phyloP scores from a whole-genome alignment of 2,797 vertebrate genomes.

The Scomberomorus guttatus region DNA sequence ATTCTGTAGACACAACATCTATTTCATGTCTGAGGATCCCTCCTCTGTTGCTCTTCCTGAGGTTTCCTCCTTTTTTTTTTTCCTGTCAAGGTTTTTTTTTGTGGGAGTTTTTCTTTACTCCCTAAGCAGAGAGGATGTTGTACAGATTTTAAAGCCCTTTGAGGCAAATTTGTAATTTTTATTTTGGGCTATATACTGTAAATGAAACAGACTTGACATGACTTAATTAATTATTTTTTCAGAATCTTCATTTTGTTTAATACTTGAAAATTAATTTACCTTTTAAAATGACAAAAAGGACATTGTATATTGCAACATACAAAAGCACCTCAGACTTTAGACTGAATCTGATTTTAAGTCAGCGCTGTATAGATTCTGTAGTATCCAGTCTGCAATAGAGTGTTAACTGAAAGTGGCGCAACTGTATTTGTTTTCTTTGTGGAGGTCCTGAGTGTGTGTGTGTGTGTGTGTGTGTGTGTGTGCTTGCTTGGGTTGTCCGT shows the following conservation, averaged over 20 bases:
- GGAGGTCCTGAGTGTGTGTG: slow-evolving; percentile 6
- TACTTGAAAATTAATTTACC: background rate
- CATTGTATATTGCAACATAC: background rate
- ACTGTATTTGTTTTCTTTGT: background rate
- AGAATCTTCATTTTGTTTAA: background rate
- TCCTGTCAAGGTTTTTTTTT: background rate
- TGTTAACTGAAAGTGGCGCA: background rate
- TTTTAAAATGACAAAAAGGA: background rate
- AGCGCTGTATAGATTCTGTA: background rate
- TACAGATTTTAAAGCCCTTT: background rate
- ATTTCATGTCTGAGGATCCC: background rate
- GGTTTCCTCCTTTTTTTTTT: background rate
- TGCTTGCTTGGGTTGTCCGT: background rate
- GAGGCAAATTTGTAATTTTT: background rate
- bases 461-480: background rate
- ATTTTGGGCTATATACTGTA: too few relatives aligned
- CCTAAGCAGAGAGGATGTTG: background rate
- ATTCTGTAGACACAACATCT: background rate
- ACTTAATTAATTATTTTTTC: background rate
- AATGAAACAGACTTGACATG: too few relatives aligned
- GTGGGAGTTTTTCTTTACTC: background rate
- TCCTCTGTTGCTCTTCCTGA: background rate
- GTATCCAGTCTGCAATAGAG: background rate
- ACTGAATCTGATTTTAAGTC: background rate
- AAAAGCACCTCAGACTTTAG: background rate